Evolutionary conservation across 1,140 invertebrate genomes (phyloP), one percentile per base, ranked within the genome.

Genomic region (Pseudomyrmex cubaensis): DNA sequence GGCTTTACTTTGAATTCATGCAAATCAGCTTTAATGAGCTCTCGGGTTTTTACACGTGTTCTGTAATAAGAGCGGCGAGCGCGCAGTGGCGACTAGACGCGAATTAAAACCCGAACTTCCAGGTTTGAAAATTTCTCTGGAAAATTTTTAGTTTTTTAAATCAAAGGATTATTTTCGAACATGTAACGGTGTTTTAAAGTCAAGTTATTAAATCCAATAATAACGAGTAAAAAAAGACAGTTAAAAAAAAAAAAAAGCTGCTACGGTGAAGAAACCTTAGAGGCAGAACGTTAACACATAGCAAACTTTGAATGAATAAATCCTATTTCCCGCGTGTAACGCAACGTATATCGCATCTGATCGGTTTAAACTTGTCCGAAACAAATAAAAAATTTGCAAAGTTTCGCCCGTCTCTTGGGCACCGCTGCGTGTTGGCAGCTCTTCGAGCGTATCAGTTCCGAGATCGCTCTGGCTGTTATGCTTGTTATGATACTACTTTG

Each of bases 1-100:
- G 46, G 62, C 44, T 46, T 75, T 62, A 62, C 35, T 50, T 82
- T 63, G 54, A 62, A 74, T 75, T 62, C 48, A 62, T 75, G 59
- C 35, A 75, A 75, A 82, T 62, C 57, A 75, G 57, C 13, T 20
- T 82, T 46, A 63, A 69, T 48, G 44, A 78, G 66, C 54, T 78
- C 9, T 57, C 20, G 63, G 35, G 35, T 35, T 35, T 48, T 70
- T 17, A 64, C 62, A 46, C 35, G 62, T 64, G 20, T 57, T 67
- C 17, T 25, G 22, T 48, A n/a, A 46, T 57, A 48, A 10, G 17
- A 61, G 20, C 12, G 17, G 17, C 22, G 2, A 2, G 22, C n/a
- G 4, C 17, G 22, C 22, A 54, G 4, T n/a, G 13, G 22, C 8
- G 17, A 64, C n/a, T 17, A 25, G n/a, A 35, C 20, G 1, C 8